Percentiles rank a stretch among this genome's conserved stretches.
Conservation (phyloP, 2,888 invertebrate genomes). For the Calameuta pallipes region DNA sequence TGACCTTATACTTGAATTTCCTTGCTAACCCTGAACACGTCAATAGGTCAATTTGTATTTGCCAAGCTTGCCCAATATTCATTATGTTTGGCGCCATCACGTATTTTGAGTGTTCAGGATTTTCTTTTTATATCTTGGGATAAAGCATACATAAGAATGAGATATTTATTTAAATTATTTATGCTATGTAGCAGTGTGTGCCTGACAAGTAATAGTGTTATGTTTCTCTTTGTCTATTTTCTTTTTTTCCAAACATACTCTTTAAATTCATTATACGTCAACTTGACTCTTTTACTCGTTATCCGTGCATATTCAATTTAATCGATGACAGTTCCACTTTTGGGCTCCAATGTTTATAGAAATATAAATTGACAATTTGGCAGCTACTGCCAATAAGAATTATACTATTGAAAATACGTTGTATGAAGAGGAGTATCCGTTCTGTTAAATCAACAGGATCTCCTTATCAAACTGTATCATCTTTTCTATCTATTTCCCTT, state of each 20-base stretch:
- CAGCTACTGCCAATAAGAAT: constrained; percentile 30
- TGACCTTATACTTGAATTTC: not conserved
- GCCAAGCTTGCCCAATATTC: constrained; percentile 20
- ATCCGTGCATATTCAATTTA: not conserved
- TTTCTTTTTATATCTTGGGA: constrained; percentile 19
- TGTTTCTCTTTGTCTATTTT: constrained; percentile 2
- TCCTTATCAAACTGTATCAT: not conserved
- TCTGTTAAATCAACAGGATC: not conserved
- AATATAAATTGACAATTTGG: constrained; percentile 49
- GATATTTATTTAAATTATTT: constrained; percentile 26
- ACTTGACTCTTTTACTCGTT: not conserved
- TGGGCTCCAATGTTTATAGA: constrained; percentile 55
- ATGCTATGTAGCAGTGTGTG: constrained; percentile 24
- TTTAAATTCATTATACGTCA: not conserved
- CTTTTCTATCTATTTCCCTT: not conserved
- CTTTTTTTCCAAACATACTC: not conserved
- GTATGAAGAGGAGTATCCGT: not conserved
- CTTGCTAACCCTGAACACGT: not conserved
- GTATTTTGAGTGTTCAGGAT: constrained; percentile 17
- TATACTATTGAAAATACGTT: not conserved
- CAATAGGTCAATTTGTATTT: not conserved
- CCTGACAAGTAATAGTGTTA: constrained; percentile 19
- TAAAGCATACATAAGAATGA: constrained; percentile 13
- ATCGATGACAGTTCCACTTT: not conserved
- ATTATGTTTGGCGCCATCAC: constrained; percentile 10